A percentile compares a stretch with the other conserved stretches of the same genome.
These are phyloP conservation scores for Papilio aristodemus DNA, from an alignment of 1,140 invertebrate species.

Conservation along the genomic window DNA sequence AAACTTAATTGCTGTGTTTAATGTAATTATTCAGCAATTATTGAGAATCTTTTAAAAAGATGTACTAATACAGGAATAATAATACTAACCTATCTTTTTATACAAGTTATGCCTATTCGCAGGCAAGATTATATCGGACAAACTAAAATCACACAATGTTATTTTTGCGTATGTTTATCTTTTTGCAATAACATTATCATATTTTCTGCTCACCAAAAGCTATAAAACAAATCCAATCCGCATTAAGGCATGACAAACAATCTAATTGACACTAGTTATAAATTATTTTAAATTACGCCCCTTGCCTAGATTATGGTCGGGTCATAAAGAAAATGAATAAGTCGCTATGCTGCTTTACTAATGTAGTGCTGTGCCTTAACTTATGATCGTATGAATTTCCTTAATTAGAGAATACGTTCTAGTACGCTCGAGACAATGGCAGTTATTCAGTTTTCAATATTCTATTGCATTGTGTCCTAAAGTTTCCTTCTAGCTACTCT, in stretches of 20 bases:
- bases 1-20: background rate
- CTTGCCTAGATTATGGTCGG: background rate
- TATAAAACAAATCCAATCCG: conserved; percentile 1
- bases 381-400: background rate
- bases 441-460: conserved; percentile 36
- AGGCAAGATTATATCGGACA: too few species aligned
- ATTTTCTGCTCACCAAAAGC: background rate
- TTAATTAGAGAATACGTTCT: background rate
- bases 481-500: background rate
- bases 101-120: too few species aligned
- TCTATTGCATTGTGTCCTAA: background rate
- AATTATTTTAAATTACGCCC: background rate
- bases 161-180: too few species aligned
- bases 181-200: background rate
- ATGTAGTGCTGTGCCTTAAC: background rate
- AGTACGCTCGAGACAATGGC: conserved; percentile 42
- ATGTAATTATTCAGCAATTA: background rate
- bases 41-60: background rate
- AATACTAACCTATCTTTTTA: too few species aligned
- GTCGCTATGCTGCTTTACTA: background rate
- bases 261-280: conserved; percentile 14
- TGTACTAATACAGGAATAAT: too few species aligned
- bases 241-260: background rate
- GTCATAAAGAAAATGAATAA: conserved; percentile 19
- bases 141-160: too few species aligned